Evolutionary conservation across 2,888 invertebrate genomes (phyloP), one percentile per base, ranked within the genome.

Genomic region (Lithophane leautieri): DNA sequence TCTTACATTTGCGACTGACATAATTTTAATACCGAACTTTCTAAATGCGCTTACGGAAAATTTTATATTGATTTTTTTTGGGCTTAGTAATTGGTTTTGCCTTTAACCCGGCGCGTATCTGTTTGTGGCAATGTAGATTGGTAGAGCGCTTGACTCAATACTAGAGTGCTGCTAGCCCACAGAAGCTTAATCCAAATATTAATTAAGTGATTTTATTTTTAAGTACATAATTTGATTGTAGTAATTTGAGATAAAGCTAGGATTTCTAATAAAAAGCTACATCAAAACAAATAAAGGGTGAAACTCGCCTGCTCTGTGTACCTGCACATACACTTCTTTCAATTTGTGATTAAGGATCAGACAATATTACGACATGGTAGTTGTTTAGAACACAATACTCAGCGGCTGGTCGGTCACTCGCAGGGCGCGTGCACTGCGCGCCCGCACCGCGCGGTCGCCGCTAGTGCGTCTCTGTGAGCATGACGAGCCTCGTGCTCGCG

Each of bases 351-450:
- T 77, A 75, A 81, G 73, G 71, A 73, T 67, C 78, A 83, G 78
- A 70, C 73, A 75, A 44, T 82, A 68, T 72, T 73, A 70, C 68
- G 77, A 71, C 62, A 69, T 78, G 63, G 52, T 66, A 79, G 75
- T 77, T 72, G 73, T 77, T 78, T 62, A 82, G 81, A 78, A 67
- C 71, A 84, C 76, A 86, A 76, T 82, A 75, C 63, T 34, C 34
- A 78, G 77, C 80, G 75, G 70, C 83, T 83, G 82, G 79, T 80
- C 89, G 90, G 90, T 93, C 94, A 94, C 93, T 91, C 92, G 90
- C 88, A 84, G 86, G 88, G 87, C 92, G 93, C 94, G 94, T 95
- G 94, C 91, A 84, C 78, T 63, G 78, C 52, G 83, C 76, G 82
- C 72, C 68, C 82, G 83, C 75, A 75, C 77, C 58, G 82, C 61